Evolutionary conservation across 2,797 vertebrate species (phyloP), one percentile per base, ranked within the genome.

Genomic region (Synaphobranchus kaupii): DNA sequence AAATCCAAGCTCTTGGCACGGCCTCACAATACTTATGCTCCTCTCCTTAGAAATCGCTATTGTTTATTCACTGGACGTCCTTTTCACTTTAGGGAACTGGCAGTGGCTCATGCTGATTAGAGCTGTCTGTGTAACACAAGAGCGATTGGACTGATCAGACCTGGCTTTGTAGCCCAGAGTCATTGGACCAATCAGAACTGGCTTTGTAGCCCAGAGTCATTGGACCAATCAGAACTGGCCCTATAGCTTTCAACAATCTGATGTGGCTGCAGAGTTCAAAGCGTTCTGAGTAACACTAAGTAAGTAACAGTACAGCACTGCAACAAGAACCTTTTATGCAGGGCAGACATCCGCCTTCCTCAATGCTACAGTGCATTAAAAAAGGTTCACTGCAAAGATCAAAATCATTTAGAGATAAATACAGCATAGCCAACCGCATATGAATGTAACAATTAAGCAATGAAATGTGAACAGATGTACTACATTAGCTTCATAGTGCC

Each of bases 21-120:
- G 54, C 25, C 31, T 82, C 76, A 48, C 31, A 78, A 58, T 47
- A 20, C 58, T 66, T 56, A 44, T 78, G 54, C 73, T 39, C 54
- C 78, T 48, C 54, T 78, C 58, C 76, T 48, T 39, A 44, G 73
- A 76, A 76, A 76, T 76, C 34, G 34, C 73, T 20, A 76, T 76
- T 76, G 73, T 76, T 76, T 76, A 76, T 76, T 76, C 73, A 44
- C 73, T 76, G 73, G 34, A 44, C 44, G 73, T 76, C 73, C 73
- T 76, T 44, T 76, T 76, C 73, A 44, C 73, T 76, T 76, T 76
- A 76, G 73, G 73, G 34, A 44, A 34, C 54, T 78, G 12, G 58
- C 73, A 63, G 56, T 25, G 44, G 73, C 71, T 81, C 78, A 86
- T 7, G 52, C 31, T 81, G 34, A 81, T 86, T 34, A 63, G 58